Evolutionary conservation across 2,888 invertebrate genomes (phyloP), one percentile per base, ranked within the genome.

Genomic region (Erannis defoliaria): DNA sequence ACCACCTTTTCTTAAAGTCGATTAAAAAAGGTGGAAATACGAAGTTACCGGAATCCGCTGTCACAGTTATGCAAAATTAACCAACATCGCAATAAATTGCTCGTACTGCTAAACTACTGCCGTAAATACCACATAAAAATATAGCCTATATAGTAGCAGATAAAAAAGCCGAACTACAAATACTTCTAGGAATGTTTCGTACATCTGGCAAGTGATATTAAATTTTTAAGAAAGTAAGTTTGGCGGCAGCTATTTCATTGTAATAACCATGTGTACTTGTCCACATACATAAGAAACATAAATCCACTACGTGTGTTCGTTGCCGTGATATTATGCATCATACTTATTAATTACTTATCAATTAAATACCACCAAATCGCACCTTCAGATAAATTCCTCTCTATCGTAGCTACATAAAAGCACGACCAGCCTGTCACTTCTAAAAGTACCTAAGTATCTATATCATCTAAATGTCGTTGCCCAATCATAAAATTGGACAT

Each of bases 371-470:
- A 64, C 67, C 62, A 67, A 72, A 71, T 70, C 71, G 66, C 71
- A 78, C 71, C 64, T 70, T 72, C 67, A 62, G 70, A 74, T 68
- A 70, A 69, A 71, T 64, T 68, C 60, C 59, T 65, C 62, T 62
- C 54, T 40, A 2, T 5, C 43, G 66, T 70, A 71, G 64, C 62
- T 66, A 70, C 58, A 70, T 72, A 70, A 66, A 75, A 73, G 73
- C 73, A 66, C 72, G 60, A 68, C 64, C 68, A 73, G 72, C 75
- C 66, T 72, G 54, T 66, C 58, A 55, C 68, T 72, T 71, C 66
- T 54, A 66, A 64, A 65, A 55, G 9, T 62, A 62, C 67, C 58
- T 70, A 71, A 73, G 9, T 62, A 62, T 68, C 58, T 70, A 71
- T 73, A 73, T 53, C 64, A 72, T 68, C 35, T 3, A 19, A 19